Conservation (phyloP, 1,140 invertebrate species). For the Ips nitidus region DNA sequence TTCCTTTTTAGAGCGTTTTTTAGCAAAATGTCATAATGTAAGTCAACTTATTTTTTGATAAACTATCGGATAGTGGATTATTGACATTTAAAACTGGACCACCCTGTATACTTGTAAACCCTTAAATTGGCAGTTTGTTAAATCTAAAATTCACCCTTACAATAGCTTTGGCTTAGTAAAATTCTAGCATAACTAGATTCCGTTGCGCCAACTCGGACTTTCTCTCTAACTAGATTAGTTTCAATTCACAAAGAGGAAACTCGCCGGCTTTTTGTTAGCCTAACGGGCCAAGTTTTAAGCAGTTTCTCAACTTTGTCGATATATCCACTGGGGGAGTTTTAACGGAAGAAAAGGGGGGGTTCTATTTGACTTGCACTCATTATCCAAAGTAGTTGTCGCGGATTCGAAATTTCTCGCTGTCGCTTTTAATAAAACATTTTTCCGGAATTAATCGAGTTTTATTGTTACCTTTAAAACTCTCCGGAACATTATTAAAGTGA, state of each 20-base stretch:
- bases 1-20: too few relatives aligned
- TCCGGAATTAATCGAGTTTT: neutral
- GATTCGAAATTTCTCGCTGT: neutral
- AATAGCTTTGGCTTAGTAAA: neutral
- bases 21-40: too few relatives aligned
- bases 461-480: neutral
- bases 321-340: neutral
- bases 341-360: neutral
- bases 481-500: neutral
- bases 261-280: conserved; percentile 5
- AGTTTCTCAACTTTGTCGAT: conserved; percentile 3
- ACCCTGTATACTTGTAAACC: too few relatives aligned
- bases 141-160: too few relatives aligned
- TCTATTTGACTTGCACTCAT: conserved; percentile 16
- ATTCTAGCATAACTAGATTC: conserved; percentile 12
- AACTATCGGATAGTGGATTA: too few relatives aligned
- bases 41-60: too few relatives aligned
- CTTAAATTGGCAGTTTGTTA: too few relatives aligned
- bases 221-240: conserved; percentile 15
- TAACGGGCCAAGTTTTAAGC: conserved; percentile 9
- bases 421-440: conserved; percentile 3
- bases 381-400: conserved; percentile 4
- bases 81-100: too few relatives aligned
- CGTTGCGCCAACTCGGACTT: conserved; percentile 6
- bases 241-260: conserved; percentile 16